Conservation (phyloP, 2,888 invertebrate genomes). For the Thereva unica region DNA sequence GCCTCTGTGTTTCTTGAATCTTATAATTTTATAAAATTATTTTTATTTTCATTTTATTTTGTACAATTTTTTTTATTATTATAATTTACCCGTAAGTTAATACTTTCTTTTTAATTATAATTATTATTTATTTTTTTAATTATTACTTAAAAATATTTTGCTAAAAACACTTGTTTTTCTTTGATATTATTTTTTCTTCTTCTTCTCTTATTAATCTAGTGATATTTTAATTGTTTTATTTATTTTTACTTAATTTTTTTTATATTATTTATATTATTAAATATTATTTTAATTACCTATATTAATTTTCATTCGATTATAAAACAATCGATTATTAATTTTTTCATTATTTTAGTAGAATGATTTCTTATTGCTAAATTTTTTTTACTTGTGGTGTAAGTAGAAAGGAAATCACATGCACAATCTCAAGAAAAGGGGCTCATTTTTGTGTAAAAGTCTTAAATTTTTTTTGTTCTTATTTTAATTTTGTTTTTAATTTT, state of each 20-base stretch:
- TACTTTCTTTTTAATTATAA: background rate
- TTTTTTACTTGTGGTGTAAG: too few species aligned
- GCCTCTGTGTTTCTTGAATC: conserved; percentile 10
- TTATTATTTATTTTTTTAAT: background rate
- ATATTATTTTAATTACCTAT: background rate
- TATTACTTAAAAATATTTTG: too few species aligned
- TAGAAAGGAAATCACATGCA: conserved; percentile 18
- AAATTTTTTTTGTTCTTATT: background rate
- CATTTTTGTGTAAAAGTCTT: background rate
- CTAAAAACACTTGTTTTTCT: too few species aligned
- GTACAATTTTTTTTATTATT: conserved; percentile 8
- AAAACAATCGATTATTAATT: conserved; percentile 24
- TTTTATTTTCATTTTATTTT: conserved; percentile 20
- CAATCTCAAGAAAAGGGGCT: conserved; percentile 23
- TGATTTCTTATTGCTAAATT: background rate
- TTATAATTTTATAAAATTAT: background rate
- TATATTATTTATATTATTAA: too few species aligned
- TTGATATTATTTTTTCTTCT: too few species aligned
- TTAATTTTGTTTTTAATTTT: background rate
- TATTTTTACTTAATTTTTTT: too few species aligned
- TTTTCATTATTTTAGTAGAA: background rate
- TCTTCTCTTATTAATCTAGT: too few species aligned
- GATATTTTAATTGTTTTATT: too few species aligned
- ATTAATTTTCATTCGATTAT: conserved; percentile 17
- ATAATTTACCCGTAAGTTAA: background rate